These are phyloP conservation scores for Mercenaria mercenaria DNA, from an alignment of 1,140 invertebrate species.

Conservation along the genomic window DNA sequence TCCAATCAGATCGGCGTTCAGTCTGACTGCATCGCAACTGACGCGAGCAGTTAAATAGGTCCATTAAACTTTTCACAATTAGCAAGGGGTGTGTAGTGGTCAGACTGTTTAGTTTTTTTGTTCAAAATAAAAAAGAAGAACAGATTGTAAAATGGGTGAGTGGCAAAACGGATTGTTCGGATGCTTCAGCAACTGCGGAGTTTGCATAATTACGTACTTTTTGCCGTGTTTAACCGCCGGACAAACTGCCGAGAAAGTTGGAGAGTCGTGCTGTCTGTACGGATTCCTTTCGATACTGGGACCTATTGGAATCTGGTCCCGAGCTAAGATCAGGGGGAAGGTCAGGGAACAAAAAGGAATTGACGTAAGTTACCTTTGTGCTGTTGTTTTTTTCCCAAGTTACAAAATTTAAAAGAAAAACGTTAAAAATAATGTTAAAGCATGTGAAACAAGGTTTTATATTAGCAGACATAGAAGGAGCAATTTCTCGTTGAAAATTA, in stretches of 20 bases:
- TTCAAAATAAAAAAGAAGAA: too few relatives aligned
- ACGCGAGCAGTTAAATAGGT: too few relatives aligned
- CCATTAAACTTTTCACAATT: not conserved
- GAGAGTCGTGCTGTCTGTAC: slow-evolving; percentile 78
- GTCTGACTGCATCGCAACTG: not conserved
- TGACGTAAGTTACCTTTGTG: slow-evolving; percentile 59
- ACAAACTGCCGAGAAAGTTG: slow-evolving; percentile 80
- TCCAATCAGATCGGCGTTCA: not conserved
- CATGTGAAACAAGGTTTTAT: not conserved
- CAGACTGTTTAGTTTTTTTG: too few relatives aligned
- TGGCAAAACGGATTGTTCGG: slow-evolving; percentile 79
- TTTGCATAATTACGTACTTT: slow-evolving; percentile 82
- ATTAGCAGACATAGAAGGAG: too few relatives aligned
- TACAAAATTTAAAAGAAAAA: too few relatives aligned
- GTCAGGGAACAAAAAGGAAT: slow-evolving; percentile 76
- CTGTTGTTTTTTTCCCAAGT: slow-evolving; percentile 16
- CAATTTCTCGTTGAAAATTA: too few relatives aligned
- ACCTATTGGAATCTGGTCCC: slow-evolving; percentile 57
- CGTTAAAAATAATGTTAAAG: not conserved
- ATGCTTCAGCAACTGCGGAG: slow-evolving; percentile 78
- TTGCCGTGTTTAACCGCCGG: slow-evolving; percentile 80
- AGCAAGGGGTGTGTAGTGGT: not conserved
- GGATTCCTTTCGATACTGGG: slow-evolving; percentile 72
- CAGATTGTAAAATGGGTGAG: slow-evolving; percentile 70
- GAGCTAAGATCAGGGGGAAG: slow-evolving; percentile 70